Percentiles rank a stretch among this genome's conserved stretches.
Conservation (phyloP, 2,113 vertebrate species). For the Oryctolagus cuniculus region DNA sequence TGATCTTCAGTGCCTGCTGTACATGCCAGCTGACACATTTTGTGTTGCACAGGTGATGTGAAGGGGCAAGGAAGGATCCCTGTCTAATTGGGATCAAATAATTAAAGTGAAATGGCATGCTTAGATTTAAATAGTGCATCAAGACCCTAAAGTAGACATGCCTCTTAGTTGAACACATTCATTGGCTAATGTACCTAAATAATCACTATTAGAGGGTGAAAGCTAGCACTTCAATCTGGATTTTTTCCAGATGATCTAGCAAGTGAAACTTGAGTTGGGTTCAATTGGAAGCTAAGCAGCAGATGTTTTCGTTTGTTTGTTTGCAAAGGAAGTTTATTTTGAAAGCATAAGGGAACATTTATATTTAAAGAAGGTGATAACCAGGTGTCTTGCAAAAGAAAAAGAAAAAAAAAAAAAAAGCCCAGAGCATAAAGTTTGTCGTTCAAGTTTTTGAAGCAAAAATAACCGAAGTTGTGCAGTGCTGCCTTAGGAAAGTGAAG, state of each 20-base stretch:
- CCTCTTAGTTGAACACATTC: neutral
- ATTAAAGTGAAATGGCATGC: neutral
- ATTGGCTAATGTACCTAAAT: neutral
- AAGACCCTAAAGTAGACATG: neutral
- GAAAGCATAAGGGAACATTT: too few species aligned
- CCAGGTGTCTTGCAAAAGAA: too few species aligned
- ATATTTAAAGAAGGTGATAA: too few species aligned
- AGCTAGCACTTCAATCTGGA: neutral
- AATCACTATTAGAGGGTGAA: neutral
- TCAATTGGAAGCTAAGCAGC: neutral
- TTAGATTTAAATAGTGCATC: neutral
- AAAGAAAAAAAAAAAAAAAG: too few species aligned
- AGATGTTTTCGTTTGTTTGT: neutral
- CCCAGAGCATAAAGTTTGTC: too few species aligned
- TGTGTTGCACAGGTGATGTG: neutral
- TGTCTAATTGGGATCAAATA: neutral
- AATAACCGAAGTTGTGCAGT: too few species aligned
- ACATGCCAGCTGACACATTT: neutral
- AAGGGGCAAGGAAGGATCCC: neutral
- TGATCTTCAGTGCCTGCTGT: neutral
- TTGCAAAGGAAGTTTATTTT: too few species aligned
- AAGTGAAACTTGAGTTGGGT: neutral
- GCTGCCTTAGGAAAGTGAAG: too few species aligned
- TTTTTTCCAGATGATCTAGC: constrained; percentile 16
- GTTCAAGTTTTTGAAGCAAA: too few species aligned